Evolutionary conservation across 92 coral and sea anemone species (phyloP), one percentile per base, ranked within the genome.

Genomic region (Epizoanthus ramosus): DNA sequence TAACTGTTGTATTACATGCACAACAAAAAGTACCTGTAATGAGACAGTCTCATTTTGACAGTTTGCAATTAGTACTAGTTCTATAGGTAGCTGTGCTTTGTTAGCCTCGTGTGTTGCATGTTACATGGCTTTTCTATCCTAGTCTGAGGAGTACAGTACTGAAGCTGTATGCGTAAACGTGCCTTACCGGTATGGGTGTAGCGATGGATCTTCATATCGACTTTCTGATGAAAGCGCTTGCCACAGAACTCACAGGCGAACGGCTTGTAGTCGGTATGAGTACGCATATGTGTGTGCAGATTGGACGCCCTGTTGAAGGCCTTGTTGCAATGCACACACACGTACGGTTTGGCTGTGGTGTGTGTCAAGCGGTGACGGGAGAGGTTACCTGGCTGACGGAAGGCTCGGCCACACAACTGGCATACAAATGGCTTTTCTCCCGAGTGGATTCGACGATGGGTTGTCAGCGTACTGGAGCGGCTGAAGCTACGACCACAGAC

Each of bases 251-350:
- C 94, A 80, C 98, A 95, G 61, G 89, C 82, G 84, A 91, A 90
- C 8, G 98, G 97, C 90, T 93, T 95, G 91, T 91, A 72, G 66
- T 93, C 92, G 70, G 93, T 88, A 85, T 95, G 98, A 17, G 90
- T 91, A 86, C 97, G 96, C 93, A 95, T 93, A 87, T 95, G 98
- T 21, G 97, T 91, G 88, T 93, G 98, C 45, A 95, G 91, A 88
- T 95, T 95, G 59, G 97, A 95, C 45, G 95, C 95, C 66, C 98
- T 91, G 90, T 95, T 95, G 80, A 95, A 95, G 18, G 92, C 89
- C 73, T 95, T 93, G 85, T 91, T 89, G 80, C 98, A 95, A 35
- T 95, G 97, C 54, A 84, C 79, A 77, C 98, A 95, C 39, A 91
- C 88, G 90, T 95, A 88, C n/a, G 97, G 93, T 43, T 93, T 93